Evolutionary conservation across 2,113 vertebrate genomes (phyloP), one percentile per base, ranked within the genome.

Genomic region (Oriolus oriolus): DNA sequence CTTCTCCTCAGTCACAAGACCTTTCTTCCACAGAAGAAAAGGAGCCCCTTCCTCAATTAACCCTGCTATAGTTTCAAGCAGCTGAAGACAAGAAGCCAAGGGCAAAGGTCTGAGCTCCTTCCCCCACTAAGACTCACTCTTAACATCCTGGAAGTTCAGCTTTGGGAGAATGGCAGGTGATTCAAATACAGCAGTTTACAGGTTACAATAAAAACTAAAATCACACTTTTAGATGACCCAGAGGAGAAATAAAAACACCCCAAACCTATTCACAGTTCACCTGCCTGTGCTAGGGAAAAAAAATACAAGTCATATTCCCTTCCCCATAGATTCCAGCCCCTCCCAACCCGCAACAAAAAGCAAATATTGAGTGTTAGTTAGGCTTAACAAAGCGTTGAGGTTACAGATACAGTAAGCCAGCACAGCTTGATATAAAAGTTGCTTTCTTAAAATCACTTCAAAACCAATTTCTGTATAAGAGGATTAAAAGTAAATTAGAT

Each of bases 161-260:
- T 83, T 89, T 73, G 84, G 76, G 84, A 91, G 76, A 96, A 96
- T 0, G 92, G 89, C 95, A 94, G 57, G 94, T 84, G 76, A 94
- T 90, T 92, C 75, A 95, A 97, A 97, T 98, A 98, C 98, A 98
- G 98, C 97, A 98, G 98, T 98, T 97, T 91, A 95, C 61, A 95
- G 84, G 45, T 97, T 97, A 96, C 71, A 96, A 97, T 71, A 97
- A 97, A 95, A 97, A 70, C n/a, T 20, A 47, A 81, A 91, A 18
- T 8, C 54, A 94, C 44, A 54, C 87, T 97, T 97, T 92, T 82
- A 54, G 87, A 94, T 94, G 94, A 96, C 61, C 73, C 61, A 31
- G 80, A 92, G 31, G 20, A 41, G 5, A 4, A 45, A 70, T 44
- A 28, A 22, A 63, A 39, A 41, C 57, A 47, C 17, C 64, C 26